These are phyloP conservation scores for Tinea pellionella DNA, from an alignment of 2,888 invertebrate genomes.

Conservation along the genomic window DNA sequence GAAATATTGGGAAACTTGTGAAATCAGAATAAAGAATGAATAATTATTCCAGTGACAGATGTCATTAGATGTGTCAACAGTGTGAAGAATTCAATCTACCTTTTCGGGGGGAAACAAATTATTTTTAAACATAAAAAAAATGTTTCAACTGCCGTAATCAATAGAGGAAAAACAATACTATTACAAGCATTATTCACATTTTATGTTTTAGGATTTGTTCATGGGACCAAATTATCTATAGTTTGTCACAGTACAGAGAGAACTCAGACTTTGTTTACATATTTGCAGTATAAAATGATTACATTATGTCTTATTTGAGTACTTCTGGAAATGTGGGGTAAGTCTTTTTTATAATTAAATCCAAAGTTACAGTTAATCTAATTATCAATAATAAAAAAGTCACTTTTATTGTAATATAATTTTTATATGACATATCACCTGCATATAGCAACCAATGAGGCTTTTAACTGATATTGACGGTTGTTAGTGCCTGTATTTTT, in stretches of 20 bases:
- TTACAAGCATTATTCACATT: neutral
- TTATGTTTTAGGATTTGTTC: slow-evolving; percentile 16
- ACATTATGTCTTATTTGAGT: slow-evolving; percentile 67
- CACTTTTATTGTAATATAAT: too few species aligned
- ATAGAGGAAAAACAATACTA: neutral
- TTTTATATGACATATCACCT: too few species aligned
- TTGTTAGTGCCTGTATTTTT: too few species aligned
- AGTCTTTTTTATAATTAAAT: slow-evolving; percentile 27
- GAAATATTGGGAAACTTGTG: neutral
- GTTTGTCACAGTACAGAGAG: neutral
- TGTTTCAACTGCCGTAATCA: neutral
- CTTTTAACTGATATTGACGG: too few species aligned
- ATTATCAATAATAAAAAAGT: neutral
- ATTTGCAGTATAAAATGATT: slow-evolving; percentile 44
- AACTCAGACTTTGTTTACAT: slow-evolving; percentile 9
- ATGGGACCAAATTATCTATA: slow-evolving; percentile 18
- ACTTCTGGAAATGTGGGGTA: slow-evolving; percentile 67
- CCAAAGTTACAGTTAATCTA: neutral
- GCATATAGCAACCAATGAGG: too few species aligned
- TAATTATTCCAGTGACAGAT: slow-evolving; percentile 44
- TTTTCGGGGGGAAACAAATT: neutral
- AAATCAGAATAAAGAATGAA: slow-evolving; percentile 17
- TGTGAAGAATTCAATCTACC: neutral
- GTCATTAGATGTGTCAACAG: slow-evolving; percentile 29
- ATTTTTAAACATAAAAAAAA: neutral